A percentile compares a stretch with the other conserved stretches of the same genome.
Conservation (phyloP, 2,797 vertebrate species). For the Gephyroberyx darwinii region DNA sequence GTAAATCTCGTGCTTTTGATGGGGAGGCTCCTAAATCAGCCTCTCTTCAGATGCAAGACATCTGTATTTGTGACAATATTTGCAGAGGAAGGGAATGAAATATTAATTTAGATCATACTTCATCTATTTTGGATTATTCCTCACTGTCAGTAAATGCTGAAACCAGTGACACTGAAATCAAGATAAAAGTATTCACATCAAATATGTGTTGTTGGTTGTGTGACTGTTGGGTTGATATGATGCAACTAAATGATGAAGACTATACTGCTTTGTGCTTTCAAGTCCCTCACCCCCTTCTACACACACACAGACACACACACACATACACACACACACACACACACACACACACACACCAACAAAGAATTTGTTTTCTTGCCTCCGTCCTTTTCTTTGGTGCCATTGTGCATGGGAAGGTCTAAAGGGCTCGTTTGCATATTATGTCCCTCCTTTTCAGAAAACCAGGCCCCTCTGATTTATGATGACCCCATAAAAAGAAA, state of each 20-base stretch:
- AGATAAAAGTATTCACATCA: background rate
- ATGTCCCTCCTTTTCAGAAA: slow-evolving; percentile 51
- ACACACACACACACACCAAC: background rate
- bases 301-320: background rate
- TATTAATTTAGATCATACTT: background rate
- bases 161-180: background rate
- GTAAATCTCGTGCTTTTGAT: background rate
- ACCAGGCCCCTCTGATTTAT: slow-evolving; percentile 67
- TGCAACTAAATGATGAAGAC: slow-evolving; percentile 23
- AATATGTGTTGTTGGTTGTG: background rate
- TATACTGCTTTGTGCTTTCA: slow-evolving; percentile 5
- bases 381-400: slow-evolving; percentile 12
- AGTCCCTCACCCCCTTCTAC: slow-evolving; percentile 1
- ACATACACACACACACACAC: background rate
- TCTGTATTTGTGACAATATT: background rate
- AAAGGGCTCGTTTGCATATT: slow-evolving; percentile 68
- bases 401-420: slow-evolving; percentile 35
- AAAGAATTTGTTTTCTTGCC: slow-evolving; percentile 9
- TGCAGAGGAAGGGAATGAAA: background rate
- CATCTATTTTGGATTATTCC: background rate
- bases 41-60: background rate
- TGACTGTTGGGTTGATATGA: slow-evolving; percentile 33
- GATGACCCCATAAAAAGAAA: slow-evolving; percentile 56
- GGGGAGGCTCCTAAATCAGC: background rate
- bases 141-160: background rate